These are phyloP conservation scores for Lissonota sp. DNA, from an alignment of 2,888 invertebrate species.

Conservation along the genomic window DNA sequence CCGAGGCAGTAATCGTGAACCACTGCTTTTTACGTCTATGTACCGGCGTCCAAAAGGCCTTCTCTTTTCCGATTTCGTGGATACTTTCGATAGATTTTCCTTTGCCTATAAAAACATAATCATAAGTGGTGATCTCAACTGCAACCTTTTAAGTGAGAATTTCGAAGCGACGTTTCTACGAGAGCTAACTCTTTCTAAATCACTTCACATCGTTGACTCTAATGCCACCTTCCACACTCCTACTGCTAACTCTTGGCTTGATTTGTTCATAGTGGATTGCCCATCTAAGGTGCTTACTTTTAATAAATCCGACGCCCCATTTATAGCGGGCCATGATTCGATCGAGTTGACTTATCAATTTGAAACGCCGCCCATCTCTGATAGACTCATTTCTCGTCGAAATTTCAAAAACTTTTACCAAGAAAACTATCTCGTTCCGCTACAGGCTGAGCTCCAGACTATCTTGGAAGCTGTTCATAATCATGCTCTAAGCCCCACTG, in stretches of 20 bases:
- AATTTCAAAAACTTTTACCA: not conserved
- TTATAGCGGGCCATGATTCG: not conserved
- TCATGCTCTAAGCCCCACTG: not conserved
- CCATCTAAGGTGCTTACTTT: not conserved
- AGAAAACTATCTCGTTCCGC: not conserved
- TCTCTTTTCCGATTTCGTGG: not conserved
- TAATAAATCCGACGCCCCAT: not conserved
- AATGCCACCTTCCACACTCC: not conserved
- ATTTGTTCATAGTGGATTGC: not conserved
- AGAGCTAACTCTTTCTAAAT: not conserved
- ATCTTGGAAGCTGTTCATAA: not conserved
- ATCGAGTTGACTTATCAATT: not conserved
- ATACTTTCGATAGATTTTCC: not conserved
- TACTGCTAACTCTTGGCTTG: not conserved
- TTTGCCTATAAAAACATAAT: not conserved
- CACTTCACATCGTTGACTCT: not conserved
- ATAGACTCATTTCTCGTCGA: not conserved
- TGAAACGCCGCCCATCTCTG: not conserved
- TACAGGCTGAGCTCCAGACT: not conserved
- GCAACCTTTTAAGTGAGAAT: not conserved
- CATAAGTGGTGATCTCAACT: not conserved
- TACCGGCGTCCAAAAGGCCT: conserved; percentile 8
- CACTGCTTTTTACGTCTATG: not conserved
- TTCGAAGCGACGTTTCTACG: not conserved
- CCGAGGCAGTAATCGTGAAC: not conserved